These are phyloP conservation scores for Gorilla gorilla DNA, from an alignment of 2,113 vertebrate genomes.

Conservation along the genomic window DNA sequence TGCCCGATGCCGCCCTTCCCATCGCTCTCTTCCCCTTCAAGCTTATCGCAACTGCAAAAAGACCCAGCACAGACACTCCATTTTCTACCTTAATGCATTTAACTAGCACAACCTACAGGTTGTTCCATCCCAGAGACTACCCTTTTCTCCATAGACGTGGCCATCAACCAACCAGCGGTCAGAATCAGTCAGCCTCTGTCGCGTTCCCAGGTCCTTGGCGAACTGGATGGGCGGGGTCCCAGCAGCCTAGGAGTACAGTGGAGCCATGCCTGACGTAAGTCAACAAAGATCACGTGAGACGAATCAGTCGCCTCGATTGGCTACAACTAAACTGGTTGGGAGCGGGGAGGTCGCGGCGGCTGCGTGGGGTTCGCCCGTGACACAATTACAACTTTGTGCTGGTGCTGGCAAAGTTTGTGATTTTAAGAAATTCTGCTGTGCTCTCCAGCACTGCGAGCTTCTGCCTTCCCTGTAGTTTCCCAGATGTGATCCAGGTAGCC, in stretches of 20 bases:
- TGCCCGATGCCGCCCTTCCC: background rate
- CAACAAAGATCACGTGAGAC: constrained; percentile 88
- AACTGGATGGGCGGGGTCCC: rapidly evolving
- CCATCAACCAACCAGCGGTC: rapidly evolving
- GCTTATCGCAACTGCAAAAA: background rate
- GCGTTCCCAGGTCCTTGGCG: rapidly evolving
- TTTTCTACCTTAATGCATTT: background rate
- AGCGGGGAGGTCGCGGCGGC: constrained; percentile 79
- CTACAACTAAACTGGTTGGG: constrained; percentile 59
- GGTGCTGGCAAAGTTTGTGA: constrained; percentile 88
- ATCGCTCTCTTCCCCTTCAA: rapidly evolving
- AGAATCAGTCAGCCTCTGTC: background rate
- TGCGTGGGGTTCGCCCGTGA: constrained; percentile 89
- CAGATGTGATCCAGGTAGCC: background rate
- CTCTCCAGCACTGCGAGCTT: background rate
- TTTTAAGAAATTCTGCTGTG: constrained; percentile 78
- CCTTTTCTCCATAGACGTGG: background rate
- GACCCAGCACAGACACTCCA: rapidly evolving
- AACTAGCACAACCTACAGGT: background rate
- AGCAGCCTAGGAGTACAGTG: constrained; percentile 42
- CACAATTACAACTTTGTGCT: constrained; percentile 94
- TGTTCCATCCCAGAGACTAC: background rate
- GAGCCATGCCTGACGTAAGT: constrained; percentile 77
- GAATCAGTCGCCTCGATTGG: constrained; percentile 81
- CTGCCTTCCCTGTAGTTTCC: background rate